Conservation (phyloP, 2,888 invertebrate species). For the Drosophila emarginata region DNA sequence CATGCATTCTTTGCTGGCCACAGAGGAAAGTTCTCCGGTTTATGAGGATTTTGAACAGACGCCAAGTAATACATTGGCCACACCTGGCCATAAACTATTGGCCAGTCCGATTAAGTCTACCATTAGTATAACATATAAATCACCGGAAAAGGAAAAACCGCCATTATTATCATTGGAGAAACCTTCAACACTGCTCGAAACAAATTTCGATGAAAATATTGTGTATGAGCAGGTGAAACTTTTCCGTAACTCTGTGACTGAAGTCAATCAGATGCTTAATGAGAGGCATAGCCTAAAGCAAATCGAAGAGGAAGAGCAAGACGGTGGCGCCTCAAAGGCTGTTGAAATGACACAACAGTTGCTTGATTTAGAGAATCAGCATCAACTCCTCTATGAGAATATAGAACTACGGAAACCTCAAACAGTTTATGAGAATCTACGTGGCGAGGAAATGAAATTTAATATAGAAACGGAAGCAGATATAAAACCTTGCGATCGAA, state of each 20-base stretch:
- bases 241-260: constrained; percentile 88
- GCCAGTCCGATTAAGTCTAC: constrained; percentile 87
- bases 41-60: constrained; percentile 81
- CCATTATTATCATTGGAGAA: constrained; percentile 42
- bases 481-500: constrained; percentile 51
- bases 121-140: constrained; percentile 88
- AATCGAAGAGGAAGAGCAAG: constrained; percentile 66
- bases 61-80: constrained; percentile 75
- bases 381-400: constrained; percentile 81
- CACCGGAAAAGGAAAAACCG: constrained; percentile 83
- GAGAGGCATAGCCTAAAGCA: constrained; percentile 70
- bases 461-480: constrained; percentile 27
- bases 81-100: constrained; percentile 54
- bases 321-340: constrained; percentile 44
- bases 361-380: constrained; percentile 47
- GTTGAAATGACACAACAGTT: constrained; percentile 61
- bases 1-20: constrained; percentile 80
- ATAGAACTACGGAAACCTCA: constrained; percentile 81
- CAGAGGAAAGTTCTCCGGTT: constrained; percentile 81
- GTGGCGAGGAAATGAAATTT: constrained; percentile 79
- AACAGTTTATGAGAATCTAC: constrained; percentile 80
- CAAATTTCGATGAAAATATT: constrained; percentile 84
- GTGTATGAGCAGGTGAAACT: constrained; percentile 91
- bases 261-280: constrained; percentile 86
- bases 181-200: constrained; percentile 83